Conservation (phyloP, 2,113 vertebrate species). For the Ciconia maguari region DNA sequence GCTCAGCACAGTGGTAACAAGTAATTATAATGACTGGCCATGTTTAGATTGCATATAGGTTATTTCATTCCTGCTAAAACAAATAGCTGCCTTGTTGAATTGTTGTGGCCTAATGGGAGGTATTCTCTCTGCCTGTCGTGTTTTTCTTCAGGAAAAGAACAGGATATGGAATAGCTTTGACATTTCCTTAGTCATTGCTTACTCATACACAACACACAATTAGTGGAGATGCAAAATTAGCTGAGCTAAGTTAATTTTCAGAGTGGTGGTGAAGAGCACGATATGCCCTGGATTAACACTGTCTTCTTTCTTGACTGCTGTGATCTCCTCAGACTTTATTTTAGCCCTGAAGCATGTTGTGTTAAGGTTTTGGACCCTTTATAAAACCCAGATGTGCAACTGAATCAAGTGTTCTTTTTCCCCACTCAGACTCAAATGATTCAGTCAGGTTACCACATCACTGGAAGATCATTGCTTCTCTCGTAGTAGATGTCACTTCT, state of each 20-base stretch:
- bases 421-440: background rate
- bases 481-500: conserved; percentile 8
- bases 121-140: conserved; percentile 38
- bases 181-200: conserved; percentile 70
- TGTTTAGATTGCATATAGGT: background rate
- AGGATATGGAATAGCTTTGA: conserved; percentile 63
- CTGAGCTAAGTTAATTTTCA: conserved; percentile 66
- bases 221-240: conserved; percentile 69
- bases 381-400: conserved; percentile 49
- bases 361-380: conserved; percentile 30
- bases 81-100: conserved; percentile 32
- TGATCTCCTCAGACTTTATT: conserved; percentile 16
- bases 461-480: background rate
- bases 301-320: conserved; percentile 3
- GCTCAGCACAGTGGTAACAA: background rate
- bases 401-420: conserved; percentile 14
- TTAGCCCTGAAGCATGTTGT: background rate
- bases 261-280: conserved; percentile 30
- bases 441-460: conserved; percentile 43
- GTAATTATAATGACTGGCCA: background rate
- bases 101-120: conserved; percentile 53
- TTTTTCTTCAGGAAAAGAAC: conserved; percentile 67
- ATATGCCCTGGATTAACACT: conserved; percentile 54
- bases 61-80: conserved; percentile 6
- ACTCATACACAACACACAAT: conserved; percentile 62